Conservation (phyloP, 1,140 invertebrate genomes). For the Yoshiicerus persimilis region DNA sequence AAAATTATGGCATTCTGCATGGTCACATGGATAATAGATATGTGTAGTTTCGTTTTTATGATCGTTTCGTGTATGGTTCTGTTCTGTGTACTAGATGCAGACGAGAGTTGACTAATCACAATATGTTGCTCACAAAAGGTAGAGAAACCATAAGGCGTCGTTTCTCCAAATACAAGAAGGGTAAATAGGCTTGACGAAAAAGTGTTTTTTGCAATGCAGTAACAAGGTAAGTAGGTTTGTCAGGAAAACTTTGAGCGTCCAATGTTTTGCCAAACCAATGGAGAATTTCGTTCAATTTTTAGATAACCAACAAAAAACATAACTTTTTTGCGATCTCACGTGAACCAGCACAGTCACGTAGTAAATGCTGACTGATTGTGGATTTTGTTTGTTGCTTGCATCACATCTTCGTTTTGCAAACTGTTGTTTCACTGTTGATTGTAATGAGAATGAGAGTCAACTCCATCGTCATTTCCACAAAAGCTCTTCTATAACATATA, state of each 20-base stretch:
- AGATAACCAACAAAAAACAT: background rate
- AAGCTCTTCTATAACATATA: background rate
- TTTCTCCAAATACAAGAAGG: background rate
- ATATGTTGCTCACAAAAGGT: background rate
- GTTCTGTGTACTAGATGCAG: background rate
- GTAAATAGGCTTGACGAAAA: no score
- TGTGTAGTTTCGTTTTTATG: no score
- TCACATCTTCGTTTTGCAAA: background rate
- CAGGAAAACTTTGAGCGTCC: background rate
- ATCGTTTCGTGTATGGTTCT: background rate
- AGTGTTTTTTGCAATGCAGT: background rate
- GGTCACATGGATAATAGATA: background rate
- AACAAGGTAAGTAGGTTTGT: background rate
- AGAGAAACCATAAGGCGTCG: background rate
- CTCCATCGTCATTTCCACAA: background rate
- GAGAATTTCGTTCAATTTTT: background rate
- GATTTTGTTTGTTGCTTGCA: background rate
- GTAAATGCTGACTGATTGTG: background rate
- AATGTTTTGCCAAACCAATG: background rate
- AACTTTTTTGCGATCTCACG: background rate
- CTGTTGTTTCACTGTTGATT: background rate
- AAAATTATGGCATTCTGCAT: background rate
- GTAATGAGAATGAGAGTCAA: background rate
- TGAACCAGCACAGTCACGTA: background rate
- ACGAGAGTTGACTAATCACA: background rate